Conservation (phyloP, 2,888 invertebrate genomes). For the Onchidella celtica region DNA sequence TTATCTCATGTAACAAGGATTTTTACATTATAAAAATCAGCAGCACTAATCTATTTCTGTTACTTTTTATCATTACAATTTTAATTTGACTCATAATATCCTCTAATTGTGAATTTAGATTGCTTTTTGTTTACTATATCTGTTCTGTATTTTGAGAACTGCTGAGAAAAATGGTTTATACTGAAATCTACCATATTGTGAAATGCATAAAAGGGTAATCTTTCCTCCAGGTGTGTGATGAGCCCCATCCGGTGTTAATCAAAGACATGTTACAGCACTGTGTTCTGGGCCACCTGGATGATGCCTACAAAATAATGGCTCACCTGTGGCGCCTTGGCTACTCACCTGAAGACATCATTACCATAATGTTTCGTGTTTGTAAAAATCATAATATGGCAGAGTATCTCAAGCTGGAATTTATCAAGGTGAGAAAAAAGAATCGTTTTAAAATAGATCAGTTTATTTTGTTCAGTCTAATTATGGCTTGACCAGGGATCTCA, state of each 20-base stretch:
- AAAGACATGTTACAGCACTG: slow-evolving; percentile 95
- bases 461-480: not conserved
- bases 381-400: slow-evolving; percentile 92
- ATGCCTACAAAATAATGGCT: slow-evolving; percentile 91
- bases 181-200: no score
- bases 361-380: slow-evolving; percentile 95
- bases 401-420: slow-evolving; percentile 89
- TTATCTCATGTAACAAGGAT: no score
- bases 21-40: no score
- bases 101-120: no score
- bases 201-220: no score
- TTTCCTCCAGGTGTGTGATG: slow-evolving; percentile 98
- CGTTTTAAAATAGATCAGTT: not conserved
- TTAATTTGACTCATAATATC: no score
- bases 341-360: slow-evolving; percentile 97
- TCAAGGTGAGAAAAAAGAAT: slow-evolving; percentile 84
- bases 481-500: not conserved
- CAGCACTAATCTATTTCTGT: no score
- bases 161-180: no score
- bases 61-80: no score
- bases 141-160: no score
- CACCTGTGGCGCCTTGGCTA: slow-evolving; percentile 96
- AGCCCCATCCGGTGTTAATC: slow-evolving; percentile 97
- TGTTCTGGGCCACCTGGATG: slow-evolving; percentile 89
- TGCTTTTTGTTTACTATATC: no score